These are phyloP conservation scores for Conger conger DNA, from an alignment of 2,113 vertebrate genomes.

Conservation along the genomic window DNA sequence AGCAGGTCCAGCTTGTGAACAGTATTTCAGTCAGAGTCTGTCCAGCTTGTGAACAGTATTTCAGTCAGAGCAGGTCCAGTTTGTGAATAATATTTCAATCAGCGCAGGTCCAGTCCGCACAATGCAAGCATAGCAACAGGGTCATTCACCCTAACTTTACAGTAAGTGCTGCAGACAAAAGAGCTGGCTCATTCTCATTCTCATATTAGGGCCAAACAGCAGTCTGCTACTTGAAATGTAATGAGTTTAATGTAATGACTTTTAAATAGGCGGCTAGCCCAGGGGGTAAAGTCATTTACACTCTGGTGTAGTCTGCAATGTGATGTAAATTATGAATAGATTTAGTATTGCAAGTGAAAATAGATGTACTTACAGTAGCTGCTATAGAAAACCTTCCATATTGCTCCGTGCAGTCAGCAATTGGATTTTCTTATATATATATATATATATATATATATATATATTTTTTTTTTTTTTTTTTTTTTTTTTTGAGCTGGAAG, in stretches of 20 bases:
- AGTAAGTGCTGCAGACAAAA: not conserved
- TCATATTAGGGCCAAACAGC: not conserved
- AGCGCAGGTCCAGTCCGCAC: not conserved
- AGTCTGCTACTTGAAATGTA: not conserved
- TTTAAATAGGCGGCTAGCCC: conserved; percentile 3
- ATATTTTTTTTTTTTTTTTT: no score
- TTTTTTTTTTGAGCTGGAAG: not conserved
- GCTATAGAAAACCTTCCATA: not conserved
- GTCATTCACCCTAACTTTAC: not conserved
- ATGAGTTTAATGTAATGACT: not conserved
- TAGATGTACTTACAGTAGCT: not conserved
- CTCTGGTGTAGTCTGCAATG: not conserved
- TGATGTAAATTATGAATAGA: not conserved
- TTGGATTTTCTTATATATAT: not conserved
- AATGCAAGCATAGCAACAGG: not conserved
- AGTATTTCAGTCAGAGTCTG: no score
- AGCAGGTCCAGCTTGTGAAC: no score
- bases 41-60: no score
- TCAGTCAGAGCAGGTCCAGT: no score
- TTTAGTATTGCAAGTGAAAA: not conserved
- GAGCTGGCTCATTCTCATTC: no score
- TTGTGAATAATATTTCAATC: no score
- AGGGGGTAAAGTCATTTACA: not conserved
- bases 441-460: no score
- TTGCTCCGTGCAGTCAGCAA: not conserved